These are phyloP conservation scores for Mythimna albipuncta DNA, from an alignment of 2,888 invertebrate genomes.

Conservation along the genomic window DNA sequence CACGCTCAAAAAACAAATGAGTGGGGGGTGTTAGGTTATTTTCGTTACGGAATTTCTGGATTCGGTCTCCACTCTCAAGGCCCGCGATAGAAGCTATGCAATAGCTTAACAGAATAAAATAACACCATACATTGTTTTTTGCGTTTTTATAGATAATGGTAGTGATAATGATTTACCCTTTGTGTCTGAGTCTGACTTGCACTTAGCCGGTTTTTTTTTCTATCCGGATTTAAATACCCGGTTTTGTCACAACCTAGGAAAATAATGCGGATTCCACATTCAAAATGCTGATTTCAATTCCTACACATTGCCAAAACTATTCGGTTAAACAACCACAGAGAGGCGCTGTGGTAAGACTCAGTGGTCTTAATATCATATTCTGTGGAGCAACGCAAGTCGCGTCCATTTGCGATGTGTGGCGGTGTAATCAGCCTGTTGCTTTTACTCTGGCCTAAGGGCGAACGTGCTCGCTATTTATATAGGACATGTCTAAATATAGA, in stretches of 20 bases:
- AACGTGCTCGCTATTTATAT: conserved; percentile 17
- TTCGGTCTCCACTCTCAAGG: no score
- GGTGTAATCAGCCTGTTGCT: conserved; percentile 31
- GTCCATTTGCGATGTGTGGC: conserved; percentile 30
- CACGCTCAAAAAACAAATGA: no score
- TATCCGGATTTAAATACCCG: no score
- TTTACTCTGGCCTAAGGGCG: conserved; percentile 14
- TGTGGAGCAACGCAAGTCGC: conserved; percentile 8
- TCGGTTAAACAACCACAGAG: background rate
- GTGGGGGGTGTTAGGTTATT: no score
- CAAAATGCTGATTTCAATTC: background rate
- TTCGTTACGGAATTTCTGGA: no score
- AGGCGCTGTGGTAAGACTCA: background rate
- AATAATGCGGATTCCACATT: background rate
- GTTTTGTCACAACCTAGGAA: background rate
- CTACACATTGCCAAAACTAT: background rate
- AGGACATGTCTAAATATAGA: conserved; percentile 4
- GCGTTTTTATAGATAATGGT: no score
- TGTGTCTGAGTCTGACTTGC: no score
- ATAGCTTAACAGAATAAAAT: no score
- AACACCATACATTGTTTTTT: no score
- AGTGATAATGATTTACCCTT: no score
- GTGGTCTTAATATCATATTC: conserved; percentile 19
- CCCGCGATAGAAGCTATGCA: no score
- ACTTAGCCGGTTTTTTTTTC: no score